Evolutionary conservation across 1,140 invertebrate species (phyloP).

Genomic region (Sitobion miscanthi): DNA sequence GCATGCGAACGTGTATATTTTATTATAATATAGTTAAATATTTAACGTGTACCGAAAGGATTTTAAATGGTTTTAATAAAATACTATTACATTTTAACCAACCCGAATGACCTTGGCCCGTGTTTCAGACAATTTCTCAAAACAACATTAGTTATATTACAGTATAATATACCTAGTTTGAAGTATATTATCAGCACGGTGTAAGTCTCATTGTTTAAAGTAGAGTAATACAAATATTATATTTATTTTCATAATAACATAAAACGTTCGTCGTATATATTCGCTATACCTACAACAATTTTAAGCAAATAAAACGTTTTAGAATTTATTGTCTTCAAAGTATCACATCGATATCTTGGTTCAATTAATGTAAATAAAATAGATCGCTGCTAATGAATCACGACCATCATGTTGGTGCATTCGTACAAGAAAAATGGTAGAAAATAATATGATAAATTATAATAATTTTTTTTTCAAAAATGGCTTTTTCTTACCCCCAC

Average conservation of each 20-base stretch:
- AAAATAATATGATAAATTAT: background rate
- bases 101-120: too few species aligned
- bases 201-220: background rate
- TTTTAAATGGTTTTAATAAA: too few species aligned
- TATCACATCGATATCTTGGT: background rate
- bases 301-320: background rate
- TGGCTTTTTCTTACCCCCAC: background rate
- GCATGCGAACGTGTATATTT: too few species aligned
- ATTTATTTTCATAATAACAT: too few species aligned
- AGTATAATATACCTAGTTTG: background rate
- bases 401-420: background rate
- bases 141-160: background rate
- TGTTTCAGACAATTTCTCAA: background rate
- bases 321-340: background rate
- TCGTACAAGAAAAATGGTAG: background rate
- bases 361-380: background rate
- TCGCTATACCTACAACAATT: too few species aligned
- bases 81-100: background rate
- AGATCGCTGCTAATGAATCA: too few species aligned
- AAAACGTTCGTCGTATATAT: too few species aligned
- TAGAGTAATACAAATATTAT: too few species aligned
- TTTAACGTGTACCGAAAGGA: too few species aligned
- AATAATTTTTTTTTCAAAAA: background rate
- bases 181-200: background rate
- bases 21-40: too few species aligned